A percentile compares a stretch with the other conserved stretches of the same genome.
These are phyloP conservation scores for Matsumurasca onukii DNA, from an alignment of 1,140 invertebrate genomes.

Conservation along the genomic window DNA sequence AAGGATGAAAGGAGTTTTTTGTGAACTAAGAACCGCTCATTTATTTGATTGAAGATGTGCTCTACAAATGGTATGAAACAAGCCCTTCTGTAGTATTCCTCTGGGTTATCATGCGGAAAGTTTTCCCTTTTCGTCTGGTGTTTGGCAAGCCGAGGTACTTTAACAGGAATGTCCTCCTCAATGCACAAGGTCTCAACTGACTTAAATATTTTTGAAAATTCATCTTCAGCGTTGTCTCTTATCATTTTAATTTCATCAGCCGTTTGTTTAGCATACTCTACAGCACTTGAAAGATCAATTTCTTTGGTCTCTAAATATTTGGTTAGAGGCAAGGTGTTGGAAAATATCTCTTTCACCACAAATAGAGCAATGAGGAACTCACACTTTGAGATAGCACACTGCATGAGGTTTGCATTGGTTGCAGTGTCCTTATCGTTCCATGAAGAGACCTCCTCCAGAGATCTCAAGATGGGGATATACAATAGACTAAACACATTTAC, in stretches of 20 bases:
- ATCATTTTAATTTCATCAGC: neutral
- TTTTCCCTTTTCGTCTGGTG: neutral
- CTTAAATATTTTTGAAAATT: neutral
- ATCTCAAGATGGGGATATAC: neutral
- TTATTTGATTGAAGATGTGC: neutral
- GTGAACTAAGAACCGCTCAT: neutral
- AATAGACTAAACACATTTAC: constrained; percentile 12
- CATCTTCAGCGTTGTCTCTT: neutral
- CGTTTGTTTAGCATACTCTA: neutral
- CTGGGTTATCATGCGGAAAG: neutral
- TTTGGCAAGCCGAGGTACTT: neutral
- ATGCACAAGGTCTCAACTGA: neutral
- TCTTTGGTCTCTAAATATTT: constrained; percentile 10
- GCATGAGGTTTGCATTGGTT: neutral
- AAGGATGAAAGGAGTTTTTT: neutral
- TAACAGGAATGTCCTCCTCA: neutral
- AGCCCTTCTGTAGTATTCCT: neutral
- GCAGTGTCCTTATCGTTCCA: constrained; percentile 23
- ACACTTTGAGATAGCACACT: neutral
- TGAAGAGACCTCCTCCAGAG: constrained; percentile 20
- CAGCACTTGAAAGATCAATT: constrained; percentile 15
- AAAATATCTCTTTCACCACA: constrained; percentile 16
- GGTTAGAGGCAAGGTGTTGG: neutral
- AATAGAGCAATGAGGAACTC: constrained; percentile 5
- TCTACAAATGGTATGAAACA: constrained; percentile 11